Base-by-base conservation (phyloP, 2,888 invertebrate species). In the Escarpia spicata region DNA sequence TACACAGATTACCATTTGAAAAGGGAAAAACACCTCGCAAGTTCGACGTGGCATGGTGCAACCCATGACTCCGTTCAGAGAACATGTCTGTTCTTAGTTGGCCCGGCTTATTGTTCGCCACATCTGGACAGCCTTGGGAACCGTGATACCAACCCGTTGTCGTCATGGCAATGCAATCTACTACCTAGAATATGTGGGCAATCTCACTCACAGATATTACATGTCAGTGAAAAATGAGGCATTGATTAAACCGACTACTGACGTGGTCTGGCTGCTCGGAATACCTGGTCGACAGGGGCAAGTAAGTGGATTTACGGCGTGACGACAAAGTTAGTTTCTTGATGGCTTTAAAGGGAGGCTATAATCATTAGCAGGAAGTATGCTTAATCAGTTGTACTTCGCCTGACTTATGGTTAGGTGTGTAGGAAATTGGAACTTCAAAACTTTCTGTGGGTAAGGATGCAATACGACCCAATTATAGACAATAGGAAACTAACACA, bases 211-310 rank as follows among this genome's bases (percentile, higher is more conserved):
- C 75, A 26, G 75, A 75, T 75, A 75, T 75, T 75, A 75, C 75
- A n/a, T n/a, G 75, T 75, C 75, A 75, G 75, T 75, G 75, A 75
- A 75, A 75, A 75, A 75, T 75, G 75, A 75, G 75, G 75, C 75
- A 75, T 75, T 75, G 75, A 75, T 75, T 75, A 75, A 26, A 75
- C 75, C 26, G 75, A 75, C 19, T 26, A 75, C 52, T 52, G 52
- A 0, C 52, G 1, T 52, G 52, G 52, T 15, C 52, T 52, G 52
- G 52, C 52, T 52, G 26, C 6, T 26, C 19, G 75, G 75, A 75
- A 75, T 75, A 75, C 75, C 75, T 75, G 75, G 75, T 26, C n/a
- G 26, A n/a, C 26, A 26, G 6, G 26, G 75, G n/a, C 26, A 26
- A 26, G n/a, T 75, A n/a, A 75, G 75, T 75, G 75, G 75, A 75